Evolutionary conservation across 2,888 invertebrate species (phyloP), one percentile per base, ranked within the genome.

Genomic region (Drosophila austrosaltans): DNA sequence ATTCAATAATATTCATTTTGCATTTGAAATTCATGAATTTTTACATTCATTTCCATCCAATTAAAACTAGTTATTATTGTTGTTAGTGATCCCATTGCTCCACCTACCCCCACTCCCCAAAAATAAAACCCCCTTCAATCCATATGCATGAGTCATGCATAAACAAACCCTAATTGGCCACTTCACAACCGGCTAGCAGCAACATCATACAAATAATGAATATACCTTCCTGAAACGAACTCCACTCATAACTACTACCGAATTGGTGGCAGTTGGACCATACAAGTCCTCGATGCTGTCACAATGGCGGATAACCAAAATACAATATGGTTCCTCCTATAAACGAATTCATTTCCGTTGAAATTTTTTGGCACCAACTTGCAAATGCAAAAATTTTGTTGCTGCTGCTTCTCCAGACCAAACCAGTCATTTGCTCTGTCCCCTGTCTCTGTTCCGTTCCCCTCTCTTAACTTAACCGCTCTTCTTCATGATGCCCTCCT

Each of bases 341-440:
- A 83, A 86, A 80, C 83, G 86, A 88, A 82, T 86, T 82, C 83
- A 88, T 83, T 83, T 83, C 83, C 83, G 88, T 63, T 86, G 61
- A 69, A 77, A 71, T 86, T 82, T 87, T 87, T 48, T 88, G 89
- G 83, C 86, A 82, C 64, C 80, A 76, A 65, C 80, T 76, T 69
- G 73, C 70, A 48, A 48, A 40, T 65, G 60, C 72, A 73, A 75
- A 56, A 62, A 61, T 70, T 25, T 59, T 36, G 25, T 40, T 40
- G 30, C 42, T 16, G 42, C 12, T 36, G 22, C 44, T 32, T 59
- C 7, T 25, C 62, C 58, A 44, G 42, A 59, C 53, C 71, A 70
- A 64, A 59, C 58, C 16, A 30, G 30, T 30, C 30, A 30, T 30
- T 30, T 30, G 30, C 30, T 30, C 6, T 1, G 5, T 6, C 30